Conservation (phyloP, 2,888 invertebrate species). For the Drosophila recens region DNA sequence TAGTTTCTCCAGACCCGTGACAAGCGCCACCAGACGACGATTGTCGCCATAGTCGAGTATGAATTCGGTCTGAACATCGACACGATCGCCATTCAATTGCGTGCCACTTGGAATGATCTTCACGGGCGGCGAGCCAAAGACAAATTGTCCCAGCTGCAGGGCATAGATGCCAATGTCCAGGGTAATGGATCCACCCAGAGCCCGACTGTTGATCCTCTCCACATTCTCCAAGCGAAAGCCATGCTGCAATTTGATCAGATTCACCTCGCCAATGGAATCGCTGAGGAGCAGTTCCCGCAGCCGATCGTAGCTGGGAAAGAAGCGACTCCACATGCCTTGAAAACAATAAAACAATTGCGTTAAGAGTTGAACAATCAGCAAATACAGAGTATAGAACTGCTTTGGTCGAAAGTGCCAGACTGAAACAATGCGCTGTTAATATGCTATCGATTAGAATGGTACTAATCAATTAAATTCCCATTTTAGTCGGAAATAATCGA, state of each 20-base stretch:
- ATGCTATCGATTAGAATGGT: no score
- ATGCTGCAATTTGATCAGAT: constrained; percentile 86
- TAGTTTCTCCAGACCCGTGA: constrained; percentile 71
- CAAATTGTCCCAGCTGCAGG: constrained; percentile 90
- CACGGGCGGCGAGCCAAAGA: constrained; percentile 89
- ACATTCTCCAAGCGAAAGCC: constrained; percentile 58
- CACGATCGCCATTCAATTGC: constrained; percentile 88
- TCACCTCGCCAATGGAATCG: constrained; percentile 90
- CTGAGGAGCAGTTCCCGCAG: constrained; percentile 88
- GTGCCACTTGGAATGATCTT: constrained; percentile 89
- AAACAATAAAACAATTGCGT: neutral
- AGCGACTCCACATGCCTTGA: constrained; percentile 92
- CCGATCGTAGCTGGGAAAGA: constrained; percentile 91
- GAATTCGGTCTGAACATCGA: constrained; percentile 86
- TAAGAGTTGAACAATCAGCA: neutral
- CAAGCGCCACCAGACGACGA: constrained; percentile 74
- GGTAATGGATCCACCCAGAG: constrained; percentile 91
- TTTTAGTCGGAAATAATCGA: no score
- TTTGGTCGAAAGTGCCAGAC: no score
- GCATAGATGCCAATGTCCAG: constrained; percentile 92
- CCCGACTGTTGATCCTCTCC: constrained; percentile 86
- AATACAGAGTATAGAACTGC: no score
- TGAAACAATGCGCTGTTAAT: no score
- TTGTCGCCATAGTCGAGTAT: constrained; percentile 82
- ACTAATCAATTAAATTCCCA: no score